phyloP scores from a whole-genome alignment of 2,888 invertebrate species.

The Andrena camellia region DNA sequence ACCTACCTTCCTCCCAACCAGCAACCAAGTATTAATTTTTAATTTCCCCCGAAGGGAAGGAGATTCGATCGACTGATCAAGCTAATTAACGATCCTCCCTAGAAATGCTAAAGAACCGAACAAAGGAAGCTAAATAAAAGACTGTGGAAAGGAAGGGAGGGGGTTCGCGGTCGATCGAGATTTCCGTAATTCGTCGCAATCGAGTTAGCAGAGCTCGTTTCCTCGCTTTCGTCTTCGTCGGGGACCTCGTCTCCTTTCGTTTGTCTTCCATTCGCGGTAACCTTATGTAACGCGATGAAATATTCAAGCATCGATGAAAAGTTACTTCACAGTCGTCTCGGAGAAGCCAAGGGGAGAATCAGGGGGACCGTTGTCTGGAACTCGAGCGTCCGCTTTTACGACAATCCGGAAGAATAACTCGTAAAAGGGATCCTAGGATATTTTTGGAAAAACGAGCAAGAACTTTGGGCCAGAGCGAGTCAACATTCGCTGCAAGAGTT shows the following conservation, averaged over 20 bases:
- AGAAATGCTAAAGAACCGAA: neutral
- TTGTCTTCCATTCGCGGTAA: constrained; percentile 45
- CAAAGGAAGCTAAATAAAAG: constrained; percentile 15
- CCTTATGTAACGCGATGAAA: constrained; percentile 48
- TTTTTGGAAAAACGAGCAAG: constrained; percentile 16
- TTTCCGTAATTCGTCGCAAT: constrained; percentile 31
- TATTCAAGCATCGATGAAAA: constrained; percentile 63
- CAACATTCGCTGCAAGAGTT: constrained; percentile 31
- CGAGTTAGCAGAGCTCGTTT: constrained; percentile 25
- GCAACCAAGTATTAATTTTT: constrained; percentile 22
- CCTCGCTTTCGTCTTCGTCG: constrained; percentile 1
- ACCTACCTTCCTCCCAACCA: neutral
- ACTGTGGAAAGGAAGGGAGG: neutral
- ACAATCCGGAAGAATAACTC: constrained; percentile 44
- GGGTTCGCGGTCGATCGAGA: constrained; percentile 1
- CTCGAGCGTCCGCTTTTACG: constrained; percentile 5
- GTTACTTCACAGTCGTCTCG: constrained; percentile 17
- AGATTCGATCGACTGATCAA: constrained; percentile 20
- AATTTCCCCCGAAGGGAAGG: neutral
- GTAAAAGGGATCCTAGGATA: constrained; percentile 20
- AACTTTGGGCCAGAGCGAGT: constrained; percentile 18
- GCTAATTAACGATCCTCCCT: constrained; percentile 27
- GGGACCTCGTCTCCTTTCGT: constrained; percentile 25
- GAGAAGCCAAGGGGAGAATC: neutral
- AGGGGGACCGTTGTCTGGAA: neutral